Evolutionary conservation across 2,797 vertebrate genomes (phyloP).

Genomic region (Liasis olivaceus): DNA sequence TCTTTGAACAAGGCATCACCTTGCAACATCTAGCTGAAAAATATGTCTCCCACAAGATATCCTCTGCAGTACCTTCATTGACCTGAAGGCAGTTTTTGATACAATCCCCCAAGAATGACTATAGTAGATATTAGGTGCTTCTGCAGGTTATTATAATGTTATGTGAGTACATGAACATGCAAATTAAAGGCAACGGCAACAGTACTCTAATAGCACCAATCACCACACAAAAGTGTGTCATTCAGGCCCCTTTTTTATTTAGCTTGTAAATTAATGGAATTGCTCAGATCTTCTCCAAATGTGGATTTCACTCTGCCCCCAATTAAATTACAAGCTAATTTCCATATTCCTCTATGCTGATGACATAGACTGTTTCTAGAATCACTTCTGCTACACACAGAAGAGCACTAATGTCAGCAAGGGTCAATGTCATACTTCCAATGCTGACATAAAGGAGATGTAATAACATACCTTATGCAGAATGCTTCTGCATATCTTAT

Average conservation of each 20-base stretch:
- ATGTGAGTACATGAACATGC: not conserved
- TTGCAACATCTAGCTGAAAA: not conserved
- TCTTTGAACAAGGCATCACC: not conserved
- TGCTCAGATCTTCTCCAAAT: not conserved
- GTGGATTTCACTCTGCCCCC: not conserved
- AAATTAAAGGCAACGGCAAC: not conserved
- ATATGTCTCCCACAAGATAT: not conserved
- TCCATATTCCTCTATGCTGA: not conserved
- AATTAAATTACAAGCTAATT: not conserved
- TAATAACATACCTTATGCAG: not conserved
- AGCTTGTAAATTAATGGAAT: not conserved
- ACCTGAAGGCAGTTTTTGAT: not conserved
- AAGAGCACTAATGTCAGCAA: not conserved
- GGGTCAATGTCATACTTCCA: not conserved
- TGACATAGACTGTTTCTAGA: not conserved
- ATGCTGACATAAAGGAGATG: not conserved
- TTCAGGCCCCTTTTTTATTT: not conserved
- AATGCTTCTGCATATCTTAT: not conserved
- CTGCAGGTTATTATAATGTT: not conserved
- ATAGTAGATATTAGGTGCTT: not conserved
- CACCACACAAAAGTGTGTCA: not conserved
- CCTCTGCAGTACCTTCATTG: not conserved
- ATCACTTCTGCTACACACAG: not conserved
- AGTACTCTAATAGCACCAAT: not conserved
- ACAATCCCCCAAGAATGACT: not conserved